Evolutionary conservation across 2,797 vertebrate genomes (phyloP), one percentile per base, ranked within the genome.

Genomic region (Amblyraja radiata): DNA sequence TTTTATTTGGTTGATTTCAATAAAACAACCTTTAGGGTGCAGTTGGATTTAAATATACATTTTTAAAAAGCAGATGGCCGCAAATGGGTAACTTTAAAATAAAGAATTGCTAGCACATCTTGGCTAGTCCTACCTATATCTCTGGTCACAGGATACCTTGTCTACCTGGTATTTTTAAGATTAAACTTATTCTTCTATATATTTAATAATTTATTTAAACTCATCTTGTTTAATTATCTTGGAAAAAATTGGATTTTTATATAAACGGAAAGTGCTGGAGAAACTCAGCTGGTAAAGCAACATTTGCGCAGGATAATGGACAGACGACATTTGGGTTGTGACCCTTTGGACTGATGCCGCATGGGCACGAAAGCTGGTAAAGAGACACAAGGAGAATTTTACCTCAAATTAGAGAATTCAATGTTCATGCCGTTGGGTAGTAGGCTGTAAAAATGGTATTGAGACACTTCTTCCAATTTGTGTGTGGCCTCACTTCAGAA

Each of bases 191-290:
- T 65, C 65, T 6, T 32, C n/a, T 14, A 32, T 61, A 1, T 65
- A 65, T 65, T 88, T 88, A 88, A 63, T 13, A 23, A 88, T 68
- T n/a, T 32, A 16, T 21, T 88, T 88, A 36, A 88, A 16, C 84
- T 65, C 65, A 61, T 88, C 11, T 83, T 71, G 46, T 93, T 83
- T 81, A 86, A 78, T 78, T 6, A 86, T 32, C 81, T 93, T n/a
- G 25, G 36, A 65, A 68, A 28, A 74, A 91, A 36, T 54, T 74
- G 0, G 74, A 10, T 5, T 91, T 91, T 39, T 21, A 68, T 90
- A 25, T 90, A 18, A 23, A 39, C 1, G 39, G 39, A 39, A 39
- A 39, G 39, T 39, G 39, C 39, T 39, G 39, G 39, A 39, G 39
- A 39, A 39, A 39, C 39, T 39, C 39, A 39, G 39, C 39, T 46